These are phyloP conservation scores for Laothoe populi DNA, from an alignment of 2,888 invertebrate genomes.

Conservation along the genomic window DNA sequence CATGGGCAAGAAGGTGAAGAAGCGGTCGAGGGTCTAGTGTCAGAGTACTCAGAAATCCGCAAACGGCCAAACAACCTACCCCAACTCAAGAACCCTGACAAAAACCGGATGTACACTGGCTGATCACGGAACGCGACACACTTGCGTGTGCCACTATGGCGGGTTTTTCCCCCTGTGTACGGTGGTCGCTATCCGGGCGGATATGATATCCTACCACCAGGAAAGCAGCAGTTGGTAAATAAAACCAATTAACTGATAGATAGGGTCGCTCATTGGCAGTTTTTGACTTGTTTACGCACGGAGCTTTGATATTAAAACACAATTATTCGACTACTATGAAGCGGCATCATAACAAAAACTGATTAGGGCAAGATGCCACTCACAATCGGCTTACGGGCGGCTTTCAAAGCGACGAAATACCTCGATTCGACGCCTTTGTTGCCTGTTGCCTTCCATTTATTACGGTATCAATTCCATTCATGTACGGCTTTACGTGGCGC, in stretches of 20 bases:
- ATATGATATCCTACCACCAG: too few relatives aligned
- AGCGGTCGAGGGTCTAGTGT: too few relatives aligned
- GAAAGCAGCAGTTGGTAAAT: neutral
- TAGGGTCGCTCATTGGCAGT: neutral
- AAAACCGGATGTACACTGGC: too few relatives aligned
- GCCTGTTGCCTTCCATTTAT: conserved; percentile 63
- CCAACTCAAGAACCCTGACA: too few relatives aligned
- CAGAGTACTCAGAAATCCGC: too few relatives aligned
- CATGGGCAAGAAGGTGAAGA: too few relatives aligned
- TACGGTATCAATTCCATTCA: conserved; percentile 75
- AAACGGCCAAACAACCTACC: too few relatives aligned
- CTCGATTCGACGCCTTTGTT: conserved; percentile 55
- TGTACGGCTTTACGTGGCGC: conserved; percentile 63
- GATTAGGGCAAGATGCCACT: conserved; percentile 50
- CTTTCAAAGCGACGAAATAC: conserved; percentile 54
- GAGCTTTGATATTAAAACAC: conserved; percentile 17
- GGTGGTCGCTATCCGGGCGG: too few relatives aligned
- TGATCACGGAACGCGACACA: too few relatives aligned
- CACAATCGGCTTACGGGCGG: conserved; percentile 60
- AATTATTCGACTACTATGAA: conserved; percentile 35
- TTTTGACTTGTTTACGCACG: conserved; percentile 9
- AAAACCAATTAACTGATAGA: conserved; percentile 13
- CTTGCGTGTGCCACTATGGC: too few relatives aligned
- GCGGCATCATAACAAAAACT: conserved; percentile 54
- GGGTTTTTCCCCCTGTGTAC: too few relatives aligned